Percentiles rank a stretch among this genome's conserved stretches.
Conservation (phyloP, 2,888 invertebrate species). For the Philaethria dido region DNA sequence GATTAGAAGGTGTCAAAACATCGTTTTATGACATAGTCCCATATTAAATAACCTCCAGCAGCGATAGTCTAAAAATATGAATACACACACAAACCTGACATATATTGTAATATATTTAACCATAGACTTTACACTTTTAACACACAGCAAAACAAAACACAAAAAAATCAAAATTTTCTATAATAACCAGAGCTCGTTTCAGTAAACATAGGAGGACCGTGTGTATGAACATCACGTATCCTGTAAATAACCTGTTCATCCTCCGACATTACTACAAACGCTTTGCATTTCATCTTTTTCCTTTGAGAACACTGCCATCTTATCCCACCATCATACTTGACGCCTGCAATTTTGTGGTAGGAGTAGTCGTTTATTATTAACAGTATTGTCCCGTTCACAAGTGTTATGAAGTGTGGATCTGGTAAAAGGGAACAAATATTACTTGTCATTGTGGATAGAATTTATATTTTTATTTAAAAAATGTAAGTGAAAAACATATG, state of each 20-base stretch:
- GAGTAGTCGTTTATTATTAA: slow-evolving; percentile 48
- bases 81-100: too few relatives aligned
- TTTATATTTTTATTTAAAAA: not conserved
- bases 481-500: not conserved
- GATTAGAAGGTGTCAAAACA: too few relatives aligned
- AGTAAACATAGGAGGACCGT: slow-evolving; percentile 43
- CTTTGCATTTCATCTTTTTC: slow-evolving; percentile 45
- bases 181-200: slow-evolving; percentile 19
- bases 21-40: too few relatives aligned
- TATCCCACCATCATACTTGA: slow-evolving; percentile 42
- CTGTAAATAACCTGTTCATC: slow-evolving; percentile 42
- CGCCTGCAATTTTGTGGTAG: slow-evolving; percentile 47
- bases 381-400: slow-evolving; percentile 45
- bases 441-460: not conserved
- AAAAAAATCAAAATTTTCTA: slow-evolving; percentile 14
- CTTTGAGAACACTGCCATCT: slow-evolving; percentile 51
- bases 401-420: slow-evolving; percentile 43
- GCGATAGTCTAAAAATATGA: too few relatives aligned
- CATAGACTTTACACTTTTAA: not conserved
- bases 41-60: too few relatives aligned
- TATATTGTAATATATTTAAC: not conserved
- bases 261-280: slow-evolving; percentile 44
- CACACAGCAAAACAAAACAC: not conserved
- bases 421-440: slow-evolving; percentile 6
- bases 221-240: slow-evolving; percentile 43